Conservation (phyloP, 2,113 vertebrate species). For the Hepsetus odoe region DNA sequence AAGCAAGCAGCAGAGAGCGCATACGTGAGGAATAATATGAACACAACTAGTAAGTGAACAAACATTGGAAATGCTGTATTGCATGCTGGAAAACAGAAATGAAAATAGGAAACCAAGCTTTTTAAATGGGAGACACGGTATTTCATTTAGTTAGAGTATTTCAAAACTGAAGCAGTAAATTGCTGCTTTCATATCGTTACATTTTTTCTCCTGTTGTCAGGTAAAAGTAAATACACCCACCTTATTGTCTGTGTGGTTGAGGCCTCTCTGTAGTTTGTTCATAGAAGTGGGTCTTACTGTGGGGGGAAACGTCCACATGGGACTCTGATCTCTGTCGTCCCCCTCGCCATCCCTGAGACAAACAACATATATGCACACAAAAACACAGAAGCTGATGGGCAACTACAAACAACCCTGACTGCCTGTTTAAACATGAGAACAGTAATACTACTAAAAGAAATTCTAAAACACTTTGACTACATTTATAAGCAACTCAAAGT, state of each 20-base stretch:
- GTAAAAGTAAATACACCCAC: conserved; percentile 62
- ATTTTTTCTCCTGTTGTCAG: background rate
- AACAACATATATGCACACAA: background rate
- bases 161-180: too few species aligned
- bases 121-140: background rate
- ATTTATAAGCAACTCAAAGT: too few species aligned
- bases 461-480: too few species aligned
- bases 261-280: conserved; percentile 87
- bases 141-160: too few species aligned
- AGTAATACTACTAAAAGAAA: too few species aligned
- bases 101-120: too few species aligned
- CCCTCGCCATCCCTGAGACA: conserved; percentile 84
- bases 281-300: conserved; percentile 88
- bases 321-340: conserved; percentile 86
- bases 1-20: background rate
- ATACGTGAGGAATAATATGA: background rate
- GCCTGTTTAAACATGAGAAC: too few species aligned
- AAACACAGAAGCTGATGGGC: background rate
- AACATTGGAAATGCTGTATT: background rate
- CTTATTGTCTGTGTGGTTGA: conserved; percentile 81
- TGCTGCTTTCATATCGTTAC: too few species aligned
- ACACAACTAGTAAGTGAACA: background rate
- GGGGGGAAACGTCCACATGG: conserved; percentile 94
- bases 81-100: too few species aligned
- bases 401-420: background rate